Percentiles rank a stretch among this genome's conserved stretches.
These are phyloP conservation scores for Petrolisthes manimaculis DNA, from an alignment of 2,888 invertebrate genomes.

Conservation along the genomic window DNA sequence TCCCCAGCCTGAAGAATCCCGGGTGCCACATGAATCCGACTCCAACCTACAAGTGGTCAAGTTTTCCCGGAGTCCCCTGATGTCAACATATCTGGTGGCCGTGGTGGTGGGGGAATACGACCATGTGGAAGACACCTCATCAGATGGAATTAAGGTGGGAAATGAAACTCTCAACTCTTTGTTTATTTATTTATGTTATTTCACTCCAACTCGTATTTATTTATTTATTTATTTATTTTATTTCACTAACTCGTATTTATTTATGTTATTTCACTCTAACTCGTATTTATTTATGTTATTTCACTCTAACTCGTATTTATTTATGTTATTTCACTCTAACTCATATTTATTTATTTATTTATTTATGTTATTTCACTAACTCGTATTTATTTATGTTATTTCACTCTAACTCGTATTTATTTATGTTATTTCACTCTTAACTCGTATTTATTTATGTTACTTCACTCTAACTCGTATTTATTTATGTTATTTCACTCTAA, in stretches of 20 bases:
- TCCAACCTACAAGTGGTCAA: slow-evolving; percentile 74
- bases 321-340: background rate
- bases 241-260: too few species aligned
- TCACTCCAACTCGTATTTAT: too few species aligned
- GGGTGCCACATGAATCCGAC: slow-evolving; percentile 67
- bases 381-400: background rate
- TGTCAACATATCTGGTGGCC: slow-evolving; percentile 96
- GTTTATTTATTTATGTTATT: too few species aligned
- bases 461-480: background rate
- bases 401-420: background rate
- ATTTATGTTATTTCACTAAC: background rate
- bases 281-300: too few species aligned
- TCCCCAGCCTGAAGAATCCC: slow-evolving; percentile 55
- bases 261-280: too few species aligned
- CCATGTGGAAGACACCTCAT: slow-evolving; percentile 86
- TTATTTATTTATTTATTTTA: too few species aligned
- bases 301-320: too few species aligned
- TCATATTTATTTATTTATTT: background rate
- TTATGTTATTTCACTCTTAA: too few species aligned
- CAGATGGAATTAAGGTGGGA: slow-evolving; percentile 72
- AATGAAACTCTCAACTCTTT: too few species aligned
- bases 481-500: background rate
- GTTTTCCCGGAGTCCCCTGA: slow-evolving; percentile 88
- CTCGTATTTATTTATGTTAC: background rate
- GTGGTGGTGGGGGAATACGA: slow-evolving; percentile 96